Evolutionary conservation across 2,113 vertebrate species (phyloP).

Genomic region (Ceyx cyanopectus): DNA sequence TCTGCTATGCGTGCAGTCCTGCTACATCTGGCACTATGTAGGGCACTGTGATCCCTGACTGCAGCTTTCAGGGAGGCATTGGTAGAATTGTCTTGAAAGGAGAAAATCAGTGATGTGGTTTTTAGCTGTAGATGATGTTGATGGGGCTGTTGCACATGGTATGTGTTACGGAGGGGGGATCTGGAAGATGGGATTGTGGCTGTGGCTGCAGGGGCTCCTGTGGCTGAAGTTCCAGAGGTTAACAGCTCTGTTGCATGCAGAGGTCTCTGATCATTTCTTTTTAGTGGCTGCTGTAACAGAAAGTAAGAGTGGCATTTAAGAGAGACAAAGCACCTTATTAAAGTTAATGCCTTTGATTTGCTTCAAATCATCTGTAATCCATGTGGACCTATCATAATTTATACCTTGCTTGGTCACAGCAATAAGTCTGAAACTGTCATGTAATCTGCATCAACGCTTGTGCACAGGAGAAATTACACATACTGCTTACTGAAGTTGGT

Average conservation of each 20-base stretch:
- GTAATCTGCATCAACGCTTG: neutral
- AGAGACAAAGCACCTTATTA: slow-evolving; percentile 42
- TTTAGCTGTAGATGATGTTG: neutral
- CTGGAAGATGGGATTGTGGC: neutral
- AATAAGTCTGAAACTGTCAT: slow-evolving; percentile 32
- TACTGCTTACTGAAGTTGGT: neutral
- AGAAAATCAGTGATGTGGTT: neutral
- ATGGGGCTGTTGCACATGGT: neutral
- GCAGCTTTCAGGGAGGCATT: neutral
- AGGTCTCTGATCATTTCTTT: slow-evolving; percentile 30
- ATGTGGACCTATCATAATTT: slow-evolving; percentile 39
- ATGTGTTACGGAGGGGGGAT: neutral
- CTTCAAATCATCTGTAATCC: slow-evolving; percentile 41
- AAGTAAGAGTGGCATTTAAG: neutral
- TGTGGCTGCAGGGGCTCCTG: neutral
- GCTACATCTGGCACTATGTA: rapidly evolving
- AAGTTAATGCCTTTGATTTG: slow-evolving; percentile 61
- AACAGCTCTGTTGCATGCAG: neutral
- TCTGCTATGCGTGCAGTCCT: neutral
- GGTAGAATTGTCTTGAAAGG: neutral
- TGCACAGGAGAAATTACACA: neutral
- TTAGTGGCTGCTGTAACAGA: slow-evolving; percentile 30
- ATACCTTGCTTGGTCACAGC: slow-evolving; percentile 22
- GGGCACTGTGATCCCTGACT: neutral
- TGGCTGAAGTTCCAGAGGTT: slow-evolving; percentile 14